These are phyloP conservation scores for Bombus picipes DNA, from an alignment of 1,140 invertebrate species.

Conservation along the genomic window DNA sequence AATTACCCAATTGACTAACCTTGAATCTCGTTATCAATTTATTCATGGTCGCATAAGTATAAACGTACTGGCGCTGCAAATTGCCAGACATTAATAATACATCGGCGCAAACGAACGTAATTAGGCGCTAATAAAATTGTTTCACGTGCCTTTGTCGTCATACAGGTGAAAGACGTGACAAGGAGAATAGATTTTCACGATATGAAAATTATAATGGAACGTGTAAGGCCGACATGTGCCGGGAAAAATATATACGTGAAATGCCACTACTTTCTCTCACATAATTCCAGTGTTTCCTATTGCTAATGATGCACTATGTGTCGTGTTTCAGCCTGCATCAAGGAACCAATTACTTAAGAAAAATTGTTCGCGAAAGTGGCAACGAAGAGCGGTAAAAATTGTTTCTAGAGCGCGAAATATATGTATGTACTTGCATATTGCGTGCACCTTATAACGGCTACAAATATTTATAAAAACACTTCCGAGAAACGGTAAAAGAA, in stretches of 20 bases:
- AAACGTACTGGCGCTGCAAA: background rate
- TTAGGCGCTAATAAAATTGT: background rate
- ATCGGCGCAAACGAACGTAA: background rate
- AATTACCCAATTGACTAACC: background rate
- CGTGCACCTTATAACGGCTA: background rate
- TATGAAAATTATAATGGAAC: background rate
- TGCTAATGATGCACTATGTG: background rate
- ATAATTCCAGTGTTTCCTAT: background rate
- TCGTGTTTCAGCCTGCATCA: background rate
- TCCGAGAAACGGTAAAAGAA: background rate
- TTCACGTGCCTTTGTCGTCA: background rate
- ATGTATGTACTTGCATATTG: background rate
- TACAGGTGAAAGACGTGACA: too few relatives aligned
- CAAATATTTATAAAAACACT: background rate
- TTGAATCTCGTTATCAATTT: background rate
- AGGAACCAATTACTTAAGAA: background rate
- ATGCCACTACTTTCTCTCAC: background rate
- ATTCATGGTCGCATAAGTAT: background rate
- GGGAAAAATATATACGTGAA: background rate
- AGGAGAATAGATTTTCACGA: background rate
- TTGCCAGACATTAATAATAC: background rate
- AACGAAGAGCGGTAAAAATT: background rate
- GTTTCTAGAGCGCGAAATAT: background rate
- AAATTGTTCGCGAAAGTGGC: background rate
- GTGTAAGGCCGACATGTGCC: too few relatives aligned